These are phyloP conservation scores for Lepidurus couesii DNA, from an alignment of 1,140 invertebrate species.

Conservation along the genomic window DNA sequence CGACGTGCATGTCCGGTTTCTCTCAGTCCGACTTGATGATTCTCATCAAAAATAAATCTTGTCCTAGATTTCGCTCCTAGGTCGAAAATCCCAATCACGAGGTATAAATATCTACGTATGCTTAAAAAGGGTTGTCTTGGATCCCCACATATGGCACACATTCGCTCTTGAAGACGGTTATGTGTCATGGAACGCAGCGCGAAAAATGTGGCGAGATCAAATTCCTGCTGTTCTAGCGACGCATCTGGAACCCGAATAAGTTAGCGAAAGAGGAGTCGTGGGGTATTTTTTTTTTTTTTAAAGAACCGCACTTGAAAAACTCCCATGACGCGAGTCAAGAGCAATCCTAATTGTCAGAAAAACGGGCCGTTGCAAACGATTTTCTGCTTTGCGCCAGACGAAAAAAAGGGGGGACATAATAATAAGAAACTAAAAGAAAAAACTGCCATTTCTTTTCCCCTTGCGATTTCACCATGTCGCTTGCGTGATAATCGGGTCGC, in stretches of 20 bases:
- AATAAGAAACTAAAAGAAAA: background rate
- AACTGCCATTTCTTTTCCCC: background rate
- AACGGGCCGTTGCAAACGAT: background rate
- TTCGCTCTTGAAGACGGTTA: background rate
- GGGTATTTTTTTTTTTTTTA: background rate
- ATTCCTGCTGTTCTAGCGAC: background rate
- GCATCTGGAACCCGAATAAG: background rate
- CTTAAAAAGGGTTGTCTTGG: too few species aligned
- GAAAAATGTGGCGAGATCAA: background rate
- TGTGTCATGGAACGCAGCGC: background rate
- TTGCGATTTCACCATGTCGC: background rate
- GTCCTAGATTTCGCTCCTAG: background rate
- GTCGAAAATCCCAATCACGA: background rate
- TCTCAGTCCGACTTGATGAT: constrained; percentile 24
- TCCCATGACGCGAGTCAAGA: constrained; percentile 3
- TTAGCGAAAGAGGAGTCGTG: background rate
- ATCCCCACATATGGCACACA: too few species aligned
- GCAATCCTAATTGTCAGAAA: background rate
- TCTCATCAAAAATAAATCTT: constrained; percentile 31
- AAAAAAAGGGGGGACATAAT: too few species aligned
- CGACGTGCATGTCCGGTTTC: constrained; percentile 16
- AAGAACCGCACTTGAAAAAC: background rate
- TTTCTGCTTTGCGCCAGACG: background rate
- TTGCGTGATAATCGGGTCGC: background rate
- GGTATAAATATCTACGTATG: background rate